Evolutionary conservation across 1,140 invertebrate species (phyloP).

Genomic region (Myzus persicae): DNA sequence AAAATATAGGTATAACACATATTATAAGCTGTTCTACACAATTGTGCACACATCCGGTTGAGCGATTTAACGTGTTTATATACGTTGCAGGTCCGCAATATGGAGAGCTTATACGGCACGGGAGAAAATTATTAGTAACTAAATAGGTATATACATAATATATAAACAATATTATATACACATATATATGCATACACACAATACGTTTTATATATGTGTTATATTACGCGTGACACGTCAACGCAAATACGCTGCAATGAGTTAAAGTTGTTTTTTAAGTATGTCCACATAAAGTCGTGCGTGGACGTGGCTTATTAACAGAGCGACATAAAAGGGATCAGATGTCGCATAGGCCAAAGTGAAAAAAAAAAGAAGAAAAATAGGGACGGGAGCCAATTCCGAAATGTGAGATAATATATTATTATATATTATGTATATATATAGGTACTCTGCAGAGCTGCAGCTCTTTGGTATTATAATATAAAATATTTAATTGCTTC

Average conservation of each 20-base stretch:
- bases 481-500: constrained; percentile 17
- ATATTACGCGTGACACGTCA: background rate
- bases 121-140: background rate
- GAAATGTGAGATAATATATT: constrained; percentile 9
- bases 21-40: background rate
- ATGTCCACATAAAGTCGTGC: constrained; percentile 28
- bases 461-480: background rate
- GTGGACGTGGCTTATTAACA: background rate
- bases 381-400: constrained; percentile 33
- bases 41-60: background rate
- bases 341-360: background rate
- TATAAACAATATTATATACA: background rate
- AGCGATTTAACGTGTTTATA: background rate
- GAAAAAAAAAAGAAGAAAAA: background rate
- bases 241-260: background rate
- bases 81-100: background rate
- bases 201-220: background rate
- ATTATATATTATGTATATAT: background rate
- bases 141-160: background rate
- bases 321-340: background rate
- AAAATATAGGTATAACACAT: background rate
- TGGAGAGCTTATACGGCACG: background rate
- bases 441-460: background rate
- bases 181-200: background rate
- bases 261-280: background rate